These are phyloP conservation scores for Aptenodytes forsteri DNA, from an alignment of 2,113 vertebrate genomes.

Conservation along the genomic window DNA sequence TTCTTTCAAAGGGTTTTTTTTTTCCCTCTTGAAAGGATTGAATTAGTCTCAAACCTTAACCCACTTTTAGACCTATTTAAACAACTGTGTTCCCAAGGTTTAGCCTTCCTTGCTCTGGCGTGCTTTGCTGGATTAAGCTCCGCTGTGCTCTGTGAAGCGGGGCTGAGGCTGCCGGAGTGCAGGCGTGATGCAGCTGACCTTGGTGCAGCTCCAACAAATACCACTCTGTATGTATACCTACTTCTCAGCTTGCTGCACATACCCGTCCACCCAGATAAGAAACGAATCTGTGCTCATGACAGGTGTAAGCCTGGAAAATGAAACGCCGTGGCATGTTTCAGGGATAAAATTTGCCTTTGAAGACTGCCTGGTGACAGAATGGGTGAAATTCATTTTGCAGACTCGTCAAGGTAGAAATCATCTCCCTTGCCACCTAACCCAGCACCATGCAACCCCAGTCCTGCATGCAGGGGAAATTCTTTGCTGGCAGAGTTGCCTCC, in stretches of 20 bases:
- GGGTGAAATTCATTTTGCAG: background rate
- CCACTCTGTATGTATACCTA: background rate
- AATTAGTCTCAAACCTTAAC: background rate
- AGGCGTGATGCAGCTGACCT: background rate
- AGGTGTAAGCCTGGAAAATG: background rate
- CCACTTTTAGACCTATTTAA: background rate
- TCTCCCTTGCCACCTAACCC: background rate
- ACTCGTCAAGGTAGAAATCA: background rate
- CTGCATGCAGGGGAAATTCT: background rate
- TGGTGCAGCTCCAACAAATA: background rate
- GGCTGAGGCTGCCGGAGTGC: background rate
- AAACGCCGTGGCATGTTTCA: accelerated
- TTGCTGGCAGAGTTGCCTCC: background rate
- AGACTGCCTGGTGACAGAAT: background rate
- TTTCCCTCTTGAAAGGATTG: background rate
- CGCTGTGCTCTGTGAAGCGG: background rate
- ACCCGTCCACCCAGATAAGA: background rate
- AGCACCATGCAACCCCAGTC: background rate
- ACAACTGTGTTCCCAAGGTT: background rate
- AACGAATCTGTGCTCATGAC: background rate
- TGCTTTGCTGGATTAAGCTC: background rate
- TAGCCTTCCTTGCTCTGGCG: background rate
- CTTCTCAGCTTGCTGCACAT: background rate
- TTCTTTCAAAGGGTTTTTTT: background rate
- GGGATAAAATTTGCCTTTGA: background rate